Evolutionary conservation across 2,113 vertebrate species (phyloP).

Genomic region (Corvus cornix): DNA sequence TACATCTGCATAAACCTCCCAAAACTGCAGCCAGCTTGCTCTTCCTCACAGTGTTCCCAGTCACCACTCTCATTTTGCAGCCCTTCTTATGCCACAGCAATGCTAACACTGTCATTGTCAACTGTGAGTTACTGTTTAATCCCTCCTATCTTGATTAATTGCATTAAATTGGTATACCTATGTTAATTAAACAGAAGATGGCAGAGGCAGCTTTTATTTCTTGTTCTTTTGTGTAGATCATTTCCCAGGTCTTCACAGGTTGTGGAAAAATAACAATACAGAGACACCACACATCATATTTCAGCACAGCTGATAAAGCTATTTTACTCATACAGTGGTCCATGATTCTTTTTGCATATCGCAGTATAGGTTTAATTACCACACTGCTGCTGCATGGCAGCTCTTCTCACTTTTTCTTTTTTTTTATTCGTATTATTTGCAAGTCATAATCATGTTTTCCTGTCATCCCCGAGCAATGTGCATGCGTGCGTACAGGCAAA

Average conservation of each 20-base stretch:
- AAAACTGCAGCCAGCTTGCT: not conserved
- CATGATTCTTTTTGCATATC: not conserved
- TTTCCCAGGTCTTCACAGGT: constrained; percentile 7
- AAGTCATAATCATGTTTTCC: constrained; percentile 33
- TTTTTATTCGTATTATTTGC: constrained; percentile 34
- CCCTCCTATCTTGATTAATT: constrained; percentile 37
- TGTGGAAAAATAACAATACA: constrained; percentile 1
- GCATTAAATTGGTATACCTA: constrained; percentile 27
- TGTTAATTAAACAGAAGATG: constrained; percentile 47
- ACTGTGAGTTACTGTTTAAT: constrained; percentile 38
- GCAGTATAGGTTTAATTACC: not conserved
- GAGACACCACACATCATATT: not conserved
- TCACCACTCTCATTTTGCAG: not conserved
- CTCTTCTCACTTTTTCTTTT: not conserved
- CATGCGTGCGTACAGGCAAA: constrained; percentile 31
- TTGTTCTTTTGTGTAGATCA: not conserved
- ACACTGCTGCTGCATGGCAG: not conserved
- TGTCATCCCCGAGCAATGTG: constrained; percentile 44
- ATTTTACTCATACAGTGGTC: not conserved
- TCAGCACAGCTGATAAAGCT: constrained; percentile 33
- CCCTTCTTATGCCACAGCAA: not conserved
- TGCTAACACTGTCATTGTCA: not conserved
- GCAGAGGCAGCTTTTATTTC: constrained; percentile 23
- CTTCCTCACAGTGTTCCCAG: not conserved
- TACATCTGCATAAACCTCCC: not conserved